Base-by-base conservation (phyloP, 2,113 vertebrate genomes). In the Bos javanicus region DNA sequence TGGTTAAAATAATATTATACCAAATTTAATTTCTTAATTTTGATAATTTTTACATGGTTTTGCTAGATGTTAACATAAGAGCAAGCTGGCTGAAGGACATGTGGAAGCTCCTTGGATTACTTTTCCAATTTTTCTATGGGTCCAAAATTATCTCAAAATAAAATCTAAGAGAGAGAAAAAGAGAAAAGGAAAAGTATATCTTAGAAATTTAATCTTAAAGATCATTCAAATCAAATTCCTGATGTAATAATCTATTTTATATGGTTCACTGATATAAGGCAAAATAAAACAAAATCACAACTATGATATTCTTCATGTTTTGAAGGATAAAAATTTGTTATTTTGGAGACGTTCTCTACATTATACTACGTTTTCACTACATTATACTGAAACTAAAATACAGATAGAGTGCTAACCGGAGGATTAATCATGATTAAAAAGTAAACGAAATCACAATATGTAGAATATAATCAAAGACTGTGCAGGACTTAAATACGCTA, bases 11-110 rank as follows among this genome's bases (percentile, higher is more conserved):
- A n/a, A 19, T 43, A 64, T 46, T 86, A 78, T 15, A 23, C 46
- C 15, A 64, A 92, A 33, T 21, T 39, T 85, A 10, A 76, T 85
- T 90, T n/a, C 7, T 92, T 56, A 78, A 21, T 90, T 74, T 94
- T 67, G 7, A 80, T 46, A 17, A 48, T 59, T 56, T 78, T 17
- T 23, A 3, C 33, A n/a, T 52, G 6, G 21, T 81, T 59, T 91
- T 90, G 15, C 82, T 67, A 89, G 11, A 74, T 57, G 26, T 28
- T 84, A 36, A 95, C 23, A 11, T 39, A 36, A 46, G 21, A 59
- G 57, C 26, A 43, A 87, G 2, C 3, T 86, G 7, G 3, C 12
- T 78, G 21, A 25, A 48, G 2, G 0, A 2, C 11, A 10, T 8
- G 13, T 33, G 15, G 12, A 93, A 57, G 60, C 2, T 48, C 19